Conservation (phyloP, 2,797 vertebrate genomes). For the Yasuhikotakia modesta region DNA sequence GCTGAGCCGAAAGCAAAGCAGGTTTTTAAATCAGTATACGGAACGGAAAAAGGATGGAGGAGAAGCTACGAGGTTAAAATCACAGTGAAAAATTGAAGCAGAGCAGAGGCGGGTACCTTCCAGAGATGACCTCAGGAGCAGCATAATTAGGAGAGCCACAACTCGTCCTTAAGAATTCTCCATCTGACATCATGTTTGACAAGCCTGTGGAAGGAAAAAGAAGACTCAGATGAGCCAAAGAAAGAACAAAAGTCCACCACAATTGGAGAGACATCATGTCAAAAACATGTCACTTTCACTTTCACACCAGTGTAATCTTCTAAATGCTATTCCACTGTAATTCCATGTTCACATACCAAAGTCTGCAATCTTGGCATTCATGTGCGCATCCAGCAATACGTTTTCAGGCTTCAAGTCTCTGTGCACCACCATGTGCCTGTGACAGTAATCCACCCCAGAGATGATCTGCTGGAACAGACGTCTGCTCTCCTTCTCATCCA, state of each 20-base stretch:
- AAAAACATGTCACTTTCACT: too few relatives aligned
- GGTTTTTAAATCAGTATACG: not conserved
- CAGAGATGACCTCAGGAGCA: conserved; percentile 98
- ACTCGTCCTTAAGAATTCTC: conserved; percentile 97
- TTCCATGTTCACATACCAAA: conserved; percentile 82
- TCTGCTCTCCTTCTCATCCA: conserved; percentile 97
- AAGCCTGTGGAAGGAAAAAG: conserved; percentile 78
- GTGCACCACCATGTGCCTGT: conserved; percentile 98
- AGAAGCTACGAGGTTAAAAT: not conserved
- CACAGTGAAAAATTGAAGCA: not conserved
- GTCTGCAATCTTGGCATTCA: conserved; percentile 99
- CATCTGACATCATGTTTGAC: conserved; percentile 99
- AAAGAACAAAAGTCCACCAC: not conserved
- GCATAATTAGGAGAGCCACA: conserved; percentile 99
- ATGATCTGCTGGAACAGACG: conserved; percentile 98
- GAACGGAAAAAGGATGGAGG: not conserved
- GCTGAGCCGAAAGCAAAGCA: not conserved
- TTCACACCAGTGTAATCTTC: not conserved
- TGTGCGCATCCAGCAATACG: conserved; percentile 95
- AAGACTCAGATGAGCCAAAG: not conserved
- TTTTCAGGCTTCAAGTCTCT: conserved; percentile 98
- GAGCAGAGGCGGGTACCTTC: conserved; percentile 81
- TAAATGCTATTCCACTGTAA: not conserved
- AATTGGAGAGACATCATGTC: too few relatives aligned
- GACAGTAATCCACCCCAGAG: conserved; percentile 98